Evolutionary conservation across 2,113 vertebrate genomes (phyloP).

Genomic region (Oriolus oriolus): DNA sequence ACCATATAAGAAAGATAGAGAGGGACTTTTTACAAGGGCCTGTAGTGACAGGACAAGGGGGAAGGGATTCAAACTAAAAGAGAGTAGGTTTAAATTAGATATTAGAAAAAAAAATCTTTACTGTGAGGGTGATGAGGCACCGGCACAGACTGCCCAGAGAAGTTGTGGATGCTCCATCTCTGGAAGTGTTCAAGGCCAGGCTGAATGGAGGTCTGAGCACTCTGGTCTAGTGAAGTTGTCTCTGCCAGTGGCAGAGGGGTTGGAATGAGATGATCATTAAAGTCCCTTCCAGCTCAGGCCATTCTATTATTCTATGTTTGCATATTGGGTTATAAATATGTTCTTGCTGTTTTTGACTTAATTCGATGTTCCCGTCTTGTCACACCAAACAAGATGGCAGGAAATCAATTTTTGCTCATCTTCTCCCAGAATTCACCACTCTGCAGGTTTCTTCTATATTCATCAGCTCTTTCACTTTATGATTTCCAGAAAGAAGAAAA

Average conservation of each 20-base stretch:
- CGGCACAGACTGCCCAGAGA: neutral
- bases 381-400: neutral
- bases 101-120: neutral
- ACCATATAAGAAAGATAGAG: neutral
- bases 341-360: neutral
- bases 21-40: neutral
- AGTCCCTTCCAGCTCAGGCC: neutral
- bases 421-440: neutral
- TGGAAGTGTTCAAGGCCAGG: neutral
- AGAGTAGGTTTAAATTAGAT: fast-evolving
- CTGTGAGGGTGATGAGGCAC: neutral
- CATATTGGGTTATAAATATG: neutral
- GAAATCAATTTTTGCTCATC: neutral
- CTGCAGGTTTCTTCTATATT: neutral
- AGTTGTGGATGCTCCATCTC: neutral
- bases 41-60: neutral
- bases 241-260: neutral
- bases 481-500: neutral
- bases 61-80: neutral
- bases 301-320: neutral
- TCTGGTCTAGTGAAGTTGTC: neutral
- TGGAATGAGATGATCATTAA: neutral
- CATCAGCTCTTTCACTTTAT: fast-evolving
- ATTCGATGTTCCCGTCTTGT: neutral
- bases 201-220: neutral